Evolutionary conservation across 2,888 invertebrate species (phyloP).

Genomic region (Troides aeacus): DNA sequence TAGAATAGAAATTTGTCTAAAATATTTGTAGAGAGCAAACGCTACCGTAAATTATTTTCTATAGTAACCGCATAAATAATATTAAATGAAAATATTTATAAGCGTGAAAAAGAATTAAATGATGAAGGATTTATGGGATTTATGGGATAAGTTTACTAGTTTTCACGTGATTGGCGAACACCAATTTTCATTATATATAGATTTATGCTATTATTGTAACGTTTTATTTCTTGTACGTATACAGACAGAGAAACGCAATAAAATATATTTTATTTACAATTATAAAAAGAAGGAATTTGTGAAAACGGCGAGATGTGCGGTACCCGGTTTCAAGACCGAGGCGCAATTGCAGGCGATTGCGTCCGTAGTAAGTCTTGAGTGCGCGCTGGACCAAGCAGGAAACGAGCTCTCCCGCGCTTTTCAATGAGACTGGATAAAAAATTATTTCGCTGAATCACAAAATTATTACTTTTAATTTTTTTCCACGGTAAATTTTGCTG

Average conservation of each 20-base stretch:
- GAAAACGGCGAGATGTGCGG: slow-evolving; percentile 24
- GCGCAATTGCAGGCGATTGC: slow-evolving; percentile 36
- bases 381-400: slow-evolving; percentile 38
- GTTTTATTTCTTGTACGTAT: background rate
- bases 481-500: slow-evolving; percentile 22
- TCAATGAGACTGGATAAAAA: slow-evolving; percentile 39
- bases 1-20: no score
- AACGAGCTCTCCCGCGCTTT: slow-evolving; percentile 41
- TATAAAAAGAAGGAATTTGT: slow-evolving; percentile 14
- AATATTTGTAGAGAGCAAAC: no score
- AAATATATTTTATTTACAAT: background rate
- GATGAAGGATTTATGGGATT: no score
- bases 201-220: background rate
- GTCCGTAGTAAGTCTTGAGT: slow-evolving; percentile 35
- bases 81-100: no score
- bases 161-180: no score
- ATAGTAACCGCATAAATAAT: no score
- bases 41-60: no score
- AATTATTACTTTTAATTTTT: slow-evolving; percentile 29
- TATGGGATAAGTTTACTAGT: no score
- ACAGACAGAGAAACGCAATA: background rate
- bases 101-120: no score
- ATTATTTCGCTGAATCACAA: slow-evolving; percentile 36
- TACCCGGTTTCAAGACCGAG: slow-evolving; percentile 29
- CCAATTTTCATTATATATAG: no score